phyloP scores from a whole-genome alignment of 2,888 invertebrate genomes.

The Ornithoptera priamus region DNA sequence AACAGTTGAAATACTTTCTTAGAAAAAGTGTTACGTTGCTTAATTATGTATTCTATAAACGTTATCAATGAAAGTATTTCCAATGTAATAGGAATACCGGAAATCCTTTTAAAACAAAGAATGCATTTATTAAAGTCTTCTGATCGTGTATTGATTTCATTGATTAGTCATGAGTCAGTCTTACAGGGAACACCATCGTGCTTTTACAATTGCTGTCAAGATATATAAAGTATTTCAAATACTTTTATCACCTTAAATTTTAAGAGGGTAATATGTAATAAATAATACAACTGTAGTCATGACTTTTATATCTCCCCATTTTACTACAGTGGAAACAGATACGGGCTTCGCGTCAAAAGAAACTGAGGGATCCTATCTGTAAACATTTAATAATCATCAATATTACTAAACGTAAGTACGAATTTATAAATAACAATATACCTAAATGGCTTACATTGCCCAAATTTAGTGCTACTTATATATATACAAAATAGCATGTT shows the following conservation, averaged over 20 bases:
- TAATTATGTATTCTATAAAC: background rate
- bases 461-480: background rate
- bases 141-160: slow-evolving; percentile 7
- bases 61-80: slow-evolving; percentile 7
- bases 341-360: slow-evolving; percentile 27
- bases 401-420: background rate
- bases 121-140: background rate
- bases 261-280: background rate
- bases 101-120: slow-evolving; percentile 3
- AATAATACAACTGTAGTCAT: background rate
- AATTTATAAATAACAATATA: background rate
- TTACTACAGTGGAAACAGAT: slow-evolving; percentile 28
- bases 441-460: background rate
- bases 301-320: background rate
- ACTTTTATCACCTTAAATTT: background rate
- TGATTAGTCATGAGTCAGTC: background rate
- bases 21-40: slow-evolving; percentile 1
- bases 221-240: background rate
- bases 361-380: slow-evolving; percentile 31
- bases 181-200: background rate
- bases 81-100: slow-evolving; percentile 4
- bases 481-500: background rate
- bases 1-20: slow-evolving; percentile 5
- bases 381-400: slow-evolving; percentile 32
- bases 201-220: background rate